These are phyloP conservation scores for Charanyca ferruginea DNA, from an alignment of 2,888 invertebrate species.

Conservation along the genomic window DNA sequence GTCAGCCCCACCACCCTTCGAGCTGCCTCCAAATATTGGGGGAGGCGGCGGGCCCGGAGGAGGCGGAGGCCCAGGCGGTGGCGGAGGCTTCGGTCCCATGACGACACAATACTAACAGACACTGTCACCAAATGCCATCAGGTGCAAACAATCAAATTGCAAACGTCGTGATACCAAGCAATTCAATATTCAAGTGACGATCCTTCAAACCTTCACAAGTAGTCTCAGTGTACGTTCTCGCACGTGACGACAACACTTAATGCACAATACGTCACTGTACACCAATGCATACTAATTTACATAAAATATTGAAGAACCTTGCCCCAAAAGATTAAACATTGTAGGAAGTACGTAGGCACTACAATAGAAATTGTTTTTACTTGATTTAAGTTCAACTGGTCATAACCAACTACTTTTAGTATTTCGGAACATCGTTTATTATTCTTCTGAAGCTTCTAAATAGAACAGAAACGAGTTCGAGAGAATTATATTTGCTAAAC, in stretches of 20 bases:
- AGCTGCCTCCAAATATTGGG: conserved; percentile 83
- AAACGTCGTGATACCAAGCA: conserved; percentile 57
- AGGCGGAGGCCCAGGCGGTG: conserved; percentile 93
- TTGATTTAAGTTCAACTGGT: conserved; percentile 77
- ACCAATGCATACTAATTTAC: conserved; percentile 84
- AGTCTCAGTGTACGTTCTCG: conserved; percentile 72
- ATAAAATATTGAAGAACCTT: conserved; percentile 87
- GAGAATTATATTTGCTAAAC: conserved; percentile 50
- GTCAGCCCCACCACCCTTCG: conserved; percentile 88
- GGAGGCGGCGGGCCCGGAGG: conserved; percentile 92
- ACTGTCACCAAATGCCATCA: conserved; percentile 75
- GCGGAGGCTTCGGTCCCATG: conserved; percentile 90
- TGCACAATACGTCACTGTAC: conserved; percentile 78
- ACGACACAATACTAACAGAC: conserved; percentile 67
- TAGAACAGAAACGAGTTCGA: conserved; percentile 68
- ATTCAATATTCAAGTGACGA: conserved; percentile 61
- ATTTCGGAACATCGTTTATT: conserved; percentile 60
- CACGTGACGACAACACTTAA: conserved; percentile 81
- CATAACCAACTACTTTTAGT: conserved; percentile 49
- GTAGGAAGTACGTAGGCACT: conserved; percentile 87
- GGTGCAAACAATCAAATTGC: conserved; percentile 59
- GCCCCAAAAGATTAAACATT: conserved; percentile 86
- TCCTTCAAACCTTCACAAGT: conserved; percentile 65
- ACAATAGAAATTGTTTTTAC: conserved; percentile 79
- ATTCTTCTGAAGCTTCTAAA: conserved; percentile 45